These are phyloP conservation scores for Platyura marginata DNA, from an alignment of 1,140 invertebrate species.

Conservation along the genomic window DNA sequence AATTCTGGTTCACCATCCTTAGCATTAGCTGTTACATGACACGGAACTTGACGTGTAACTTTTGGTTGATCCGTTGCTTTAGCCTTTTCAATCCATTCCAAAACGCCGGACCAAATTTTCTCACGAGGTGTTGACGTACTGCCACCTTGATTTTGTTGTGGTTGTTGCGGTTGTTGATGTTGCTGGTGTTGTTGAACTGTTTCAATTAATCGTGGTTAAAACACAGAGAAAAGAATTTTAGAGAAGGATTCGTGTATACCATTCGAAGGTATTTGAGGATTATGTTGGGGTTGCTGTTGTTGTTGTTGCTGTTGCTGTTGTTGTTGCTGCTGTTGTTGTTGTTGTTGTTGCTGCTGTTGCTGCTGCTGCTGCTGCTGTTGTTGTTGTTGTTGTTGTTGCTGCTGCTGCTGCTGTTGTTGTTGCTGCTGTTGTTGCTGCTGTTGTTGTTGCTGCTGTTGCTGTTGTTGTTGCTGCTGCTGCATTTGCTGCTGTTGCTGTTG, in stretches of 20 bases:
- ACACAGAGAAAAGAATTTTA: not conserved
- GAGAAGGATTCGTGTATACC: not conserved
- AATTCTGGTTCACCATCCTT: constrained; percentile 74
- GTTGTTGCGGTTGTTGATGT: constrained; percentile 24
- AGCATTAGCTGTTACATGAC: constrained; percentile 56
- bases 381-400: constrained; percentile 27
- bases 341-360: constrained; percentile 16
- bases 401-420: constrained; percentile 24
- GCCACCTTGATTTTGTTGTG: constrained; percentile 12
- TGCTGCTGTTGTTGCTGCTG: constrained; percentile 27
- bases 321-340: constrained; percentile 25
- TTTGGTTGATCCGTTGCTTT: constrained; percentile 50
- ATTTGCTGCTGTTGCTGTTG: constrained; percentile 11
- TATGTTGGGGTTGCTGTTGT: no score
- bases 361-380: constrained; percentile 21
- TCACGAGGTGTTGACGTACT: constrained; percentile 10
- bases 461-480: constrained; percentile 9
- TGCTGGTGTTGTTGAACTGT: constrained; percentile 14
- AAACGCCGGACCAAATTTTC: constrained; percentile 62
- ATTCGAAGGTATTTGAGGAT: not conserved
- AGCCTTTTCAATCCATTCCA: constrained; percentile 84
- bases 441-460: constrained; percentile 24
- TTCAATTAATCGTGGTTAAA: not conserved
- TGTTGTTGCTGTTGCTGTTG: constrained; percentile 16
- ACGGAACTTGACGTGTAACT: constrained; percentile 63